Base-by-base conservation (phyloP, 1,140 invertebrate genomes). In the Drosophila bifasciata region DNA sequence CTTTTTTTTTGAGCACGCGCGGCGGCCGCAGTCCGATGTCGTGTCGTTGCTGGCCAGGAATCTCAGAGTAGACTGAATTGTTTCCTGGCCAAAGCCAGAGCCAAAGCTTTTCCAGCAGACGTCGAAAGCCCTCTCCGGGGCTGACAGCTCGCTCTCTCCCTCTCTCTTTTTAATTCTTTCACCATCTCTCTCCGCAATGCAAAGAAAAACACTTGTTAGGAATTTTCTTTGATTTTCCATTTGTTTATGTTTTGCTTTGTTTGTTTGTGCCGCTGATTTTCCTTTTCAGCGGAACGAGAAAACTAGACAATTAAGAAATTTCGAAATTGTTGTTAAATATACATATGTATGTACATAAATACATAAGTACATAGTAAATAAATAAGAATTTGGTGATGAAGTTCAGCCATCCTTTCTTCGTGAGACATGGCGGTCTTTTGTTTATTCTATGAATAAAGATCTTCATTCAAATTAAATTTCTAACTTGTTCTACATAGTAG, bases 131-230 rank as follows among this genome's bases (percentile, higher is more conserved):
- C 76, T 55, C 74, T 85, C 76, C 64, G 40, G 39, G 59, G 41
- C 48, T 45, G 28, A 55, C 45, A 28, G 50, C 49, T 48, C 74
- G 50, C 49, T 48, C 74, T 61, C 57, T 13, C 45, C 48, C 48
- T 46, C 50, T 57, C 45, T 41, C 45, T 16, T 28, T 45, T 36
- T 11, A n/a, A 49, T 1, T 6, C 9, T 39, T 3, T 21, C 1
- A 36, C 28, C 28, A 11, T 32, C 9, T 36, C 32, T 11, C 11
- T 4, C 32, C 6, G 23, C 23, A 17, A 19, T 43, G 72, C 43
- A 86, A 79, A 81, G 72, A 74, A 75, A 86, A 85, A 85, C 81
- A 85, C 81, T 85, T 85, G 81, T 85, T 85, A 86, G 68, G 78
- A 75, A 81, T 77, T 85, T 85, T 67, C 61, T 73, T 75, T 84